phyloP scores from a whole-genome alignment of 2,888 invertebrate species.

The Ichneumon xanthorius region DNA sequence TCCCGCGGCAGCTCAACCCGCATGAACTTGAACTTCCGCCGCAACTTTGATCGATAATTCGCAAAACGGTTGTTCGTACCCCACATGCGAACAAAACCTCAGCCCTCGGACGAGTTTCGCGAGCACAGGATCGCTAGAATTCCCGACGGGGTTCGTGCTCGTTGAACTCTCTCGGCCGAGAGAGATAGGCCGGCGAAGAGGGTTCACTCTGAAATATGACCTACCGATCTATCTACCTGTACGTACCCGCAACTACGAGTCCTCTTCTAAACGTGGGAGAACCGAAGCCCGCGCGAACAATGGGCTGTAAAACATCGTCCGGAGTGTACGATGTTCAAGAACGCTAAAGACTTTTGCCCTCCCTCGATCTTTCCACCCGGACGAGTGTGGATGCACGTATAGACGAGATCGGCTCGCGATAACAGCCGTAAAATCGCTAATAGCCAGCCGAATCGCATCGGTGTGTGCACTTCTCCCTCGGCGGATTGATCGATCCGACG shows the following conservation, averaged over 20 bases:
- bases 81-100: not conserved
- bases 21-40: conserved; percentile 6
- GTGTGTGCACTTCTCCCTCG: conserved; percentile 37
- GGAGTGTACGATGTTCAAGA: conserved; percentile 25
- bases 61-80: not conserved
- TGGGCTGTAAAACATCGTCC: conserved; percentile 53
- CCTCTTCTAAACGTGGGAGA: conserved; percentile 48
- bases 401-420: conserved; percentile 67
- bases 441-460: conserved; percentile 70
- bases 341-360: conserved; percentile 24
- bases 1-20: not conserved
- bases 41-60: conserved; percentile 2
- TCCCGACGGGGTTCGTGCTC: conserved; percentile 25
- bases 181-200: not conserved
- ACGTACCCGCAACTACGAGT: conserved; percentile 21
- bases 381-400: not conserved
- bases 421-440: conserved; percentile 72
- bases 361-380: conserved; percentile 1
- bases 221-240: conserved; percentile 39
- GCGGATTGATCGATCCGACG: conserved; percentile 49
- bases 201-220: conserved; percentile 44
- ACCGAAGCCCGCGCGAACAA: conserved; percentile 45
- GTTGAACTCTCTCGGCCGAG: conserved; percentile 12
- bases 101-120: conserved; percentile 1
- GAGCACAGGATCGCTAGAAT: conserved; percentile 25